Evolutionary conservation across 2,113 vertebrate species (phyloP).

Genomic region (Oreochromis aureus): DNA sequence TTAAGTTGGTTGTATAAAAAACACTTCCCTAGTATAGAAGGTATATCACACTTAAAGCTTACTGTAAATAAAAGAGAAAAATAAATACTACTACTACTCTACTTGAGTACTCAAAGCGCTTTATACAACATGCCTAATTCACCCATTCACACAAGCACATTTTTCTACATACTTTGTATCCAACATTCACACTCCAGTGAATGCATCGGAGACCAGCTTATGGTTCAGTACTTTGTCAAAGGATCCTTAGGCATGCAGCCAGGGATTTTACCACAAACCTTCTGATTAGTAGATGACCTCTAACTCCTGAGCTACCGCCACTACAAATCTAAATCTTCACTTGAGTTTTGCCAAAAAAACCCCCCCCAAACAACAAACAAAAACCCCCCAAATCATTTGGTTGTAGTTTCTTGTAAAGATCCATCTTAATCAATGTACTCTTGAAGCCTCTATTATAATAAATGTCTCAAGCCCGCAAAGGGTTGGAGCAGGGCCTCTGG

Average conservation of each 20-base stretch:
- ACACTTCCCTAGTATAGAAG: not conserved
- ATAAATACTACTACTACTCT: not conserved
- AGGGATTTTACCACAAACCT: not conserved
- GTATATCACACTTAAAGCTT: not conserved
- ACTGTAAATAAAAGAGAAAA: not conserved
- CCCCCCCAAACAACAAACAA: not conserved
- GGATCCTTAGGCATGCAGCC: not conserved
- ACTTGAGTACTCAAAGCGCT: not conserved
- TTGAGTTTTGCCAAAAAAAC: not conserved
- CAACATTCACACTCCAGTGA: not conserved
- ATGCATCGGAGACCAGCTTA: not conserved
- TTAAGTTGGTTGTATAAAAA: not conserved
- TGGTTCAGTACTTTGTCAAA: not conserved
- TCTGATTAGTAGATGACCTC: not conserved
- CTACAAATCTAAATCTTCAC: not conserved
- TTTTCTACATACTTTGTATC: not conserved
- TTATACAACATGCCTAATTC: not conserved
- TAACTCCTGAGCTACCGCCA: not conserved
- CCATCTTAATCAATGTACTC: not conserved
- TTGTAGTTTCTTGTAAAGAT: not conserved
- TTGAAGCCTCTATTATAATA: not conserved
- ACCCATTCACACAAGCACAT: not conserved
- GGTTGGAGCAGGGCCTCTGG: not conserved
- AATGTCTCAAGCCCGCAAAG: not conserved
- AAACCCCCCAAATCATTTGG: rapidly evolving